These are phyloP conservation scores for Planiliza haematocheilus DNA, from an alignment of 2,113 vertebrate species.

Conservation along the genomic window DNA sequence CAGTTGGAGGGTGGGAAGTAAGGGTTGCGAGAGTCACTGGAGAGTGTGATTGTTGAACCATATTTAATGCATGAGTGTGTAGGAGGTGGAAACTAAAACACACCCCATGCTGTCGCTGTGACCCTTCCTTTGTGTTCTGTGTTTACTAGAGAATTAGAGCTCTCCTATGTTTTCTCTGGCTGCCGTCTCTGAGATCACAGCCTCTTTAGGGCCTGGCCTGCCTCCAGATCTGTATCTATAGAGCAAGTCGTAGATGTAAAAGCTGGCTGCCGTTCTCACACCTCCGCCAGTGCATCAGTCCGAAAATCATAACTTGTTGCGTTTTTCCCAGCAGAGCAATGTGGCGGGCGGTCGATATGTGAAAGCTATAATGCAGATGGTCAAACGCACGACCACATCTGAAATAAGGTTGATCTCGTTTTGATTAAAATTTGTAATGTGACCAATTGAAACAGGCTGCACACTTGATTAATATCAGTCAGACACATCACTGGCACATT, in stretches of 20 bases:
- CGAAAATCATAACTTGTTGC: conserved; percentile 29
- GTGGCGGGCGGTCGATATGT: conserved; percentile 28
- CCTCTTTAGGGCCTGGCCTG: conserved; percentile 61
- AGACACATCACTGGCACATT: not conserved
- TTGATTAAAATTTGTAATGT: conserved; percentile 31
- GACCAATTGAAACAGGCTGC: conserved; percentile 6
- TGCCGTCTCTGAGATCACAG: conserved; percentile 64
- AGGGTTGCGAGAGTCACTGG: conserved; percentile 59
- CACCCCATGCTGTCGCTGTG: conserved; percentile 69
- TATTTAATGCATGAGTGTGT: conserved; percentile 76
- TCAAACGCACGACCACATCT: conserved; percentile 33
- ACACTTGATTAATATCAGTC: conserved; percentile 4
- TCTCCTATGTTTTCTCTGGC: conserved; percentile 48
- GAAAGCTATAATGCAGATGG: conserved; percentile 24
- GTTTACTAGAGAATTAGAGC: conserved; percentile 60
- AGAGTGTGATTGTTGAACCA: conserved; percentile 75
- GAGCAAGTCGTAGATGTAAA: conserved; percentile 39
- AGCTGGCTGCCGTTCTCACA: conserved; percentile 35
- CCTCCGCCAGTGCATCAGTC: conserved; percentile 26
- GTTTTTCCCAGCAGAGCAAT: conserved; percentile 38
- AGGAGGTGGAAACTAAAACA: conserved; percentile 76
- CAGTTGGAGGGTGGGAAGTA: conserved; percentile 53
- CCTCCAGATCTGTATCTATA: conserved; percentile 47
- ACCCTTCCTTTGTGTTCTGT: conserved; percentile 66
- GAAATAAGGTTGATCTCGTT: conserved; percentile 21